Base-by-base conservation (phyloP, 2,797 vertebrate genomes). In the Argentina silus region DNA sequence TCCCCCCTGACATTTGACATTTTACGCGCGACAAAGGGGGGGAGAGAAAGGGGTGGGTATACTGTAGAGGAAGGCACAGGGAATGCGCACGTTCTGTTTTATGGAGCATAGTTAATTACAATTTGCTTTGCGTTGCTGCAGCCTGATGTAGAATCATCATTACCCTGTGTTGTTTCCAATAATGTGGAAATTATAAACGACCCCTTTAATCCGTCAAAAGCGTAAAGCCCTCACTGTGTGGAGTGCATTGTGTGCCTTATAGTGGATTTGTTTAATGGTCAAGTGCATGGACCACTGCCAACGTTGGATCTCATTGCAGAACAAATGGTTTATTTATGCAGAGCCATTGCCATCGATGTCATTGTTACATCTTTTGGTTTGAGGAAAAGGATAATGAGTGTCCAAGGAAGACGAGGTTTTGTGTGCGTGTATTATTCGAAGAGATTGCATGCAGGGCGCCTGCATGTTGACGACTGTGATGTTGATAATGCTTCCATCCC, bases 21-120 rank as follows among this genome's bases (percentile, higher is more conserved):
- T 45, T 61, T 50, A 11, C 23, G 6, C 2, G 11, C 11, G 45
- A 66, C 64, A 23, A 14, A 65, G 17, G 6, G 8, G 6, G 8
- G 27, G 47, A 42, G 23, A 23, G 47, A 23, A 42, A 1, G 19
- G 67, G 27, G 27, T 36, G 27, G 27, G 27, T 36, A 36, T 1
- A 1, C 27, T 36, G 4, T 36, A 36, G 1, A 36, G 4, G 1
- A 36, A 36, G 27, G 27, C 27, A 36, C 27, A 36, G 23, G 27
- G 55, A 74, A 43, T 48, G 63, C 43, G 78, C 74, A 60, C 73
- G 19, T 48, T 67, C 47, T 72, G 69, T 65, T 85, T 83, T 78
- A 82, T 72, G 86, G 70, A 65, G 83, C 82, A 21, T 74, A 27
- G 19, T 74, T 76, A 76, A 85, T 78, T 71, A 72, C 77, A 80